Conservation (phyloP, 2,797 vertebrate species). For the Poecilia wingei region DNA sequence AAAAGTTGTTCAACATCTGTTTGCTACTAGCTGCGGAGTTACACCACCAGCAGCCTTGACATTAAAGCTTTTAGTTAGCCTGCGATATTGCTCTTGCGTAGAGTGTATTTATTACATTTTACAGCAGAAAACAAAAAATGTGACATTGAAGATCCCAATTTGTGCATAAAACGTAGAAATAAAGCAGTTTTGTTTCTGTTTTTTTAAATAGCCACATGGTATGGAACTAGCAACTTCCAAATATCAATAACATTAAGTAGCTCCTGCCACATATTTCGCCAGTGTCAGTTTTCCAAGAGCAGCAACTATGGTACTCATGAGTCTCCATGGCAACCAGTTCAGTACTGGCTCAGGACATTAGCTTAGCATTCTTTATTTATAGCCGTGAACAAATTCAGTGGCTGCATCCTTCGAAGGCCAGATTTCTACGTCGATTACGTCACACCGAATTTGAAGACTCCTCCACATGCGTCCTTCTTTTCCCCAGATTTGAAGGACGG, state of each 20-base stretch:
- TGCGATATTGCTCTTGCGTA: constrained; percentile 2
- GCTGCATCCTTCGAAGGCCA: too few species aligned
- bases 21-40: constrained; percentile 16
- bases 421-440: too few species aligned
- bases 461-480: too few species aligned
- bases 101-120: constrained; percentile 1
- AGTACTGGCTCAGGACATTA: not conserved
- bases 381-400: too few species aligned
- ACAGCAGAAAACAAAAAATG: not conserved
- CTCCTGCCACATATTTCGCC: not conserved
- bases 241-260: not conserved
- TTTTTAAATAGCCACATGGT: not conserved
- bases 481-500: too few species aligned
- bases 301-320: not conserved
- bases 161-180: too few species aligned
- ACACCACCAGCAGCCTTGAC: not conserved
- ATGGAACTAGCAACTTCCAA: not conserved
- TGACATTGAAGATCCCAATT: not conserved
- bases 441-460: too few species aligned
- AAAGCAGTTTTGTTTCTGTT: too few species aligned
- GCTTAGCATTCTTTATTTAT: not conserved
- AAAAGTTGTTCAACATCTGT: constrained; percentile 43
- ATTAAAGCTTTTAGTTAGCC: not conserved
- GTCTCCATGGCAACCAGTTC: not conserved
- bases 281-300: not conserved